Percentiles rank a stretch among this genome's conserved stretches.
Conservation (phyloP, 2,113 vertebrate species). For the Pedionomus torquatus region DNA sequence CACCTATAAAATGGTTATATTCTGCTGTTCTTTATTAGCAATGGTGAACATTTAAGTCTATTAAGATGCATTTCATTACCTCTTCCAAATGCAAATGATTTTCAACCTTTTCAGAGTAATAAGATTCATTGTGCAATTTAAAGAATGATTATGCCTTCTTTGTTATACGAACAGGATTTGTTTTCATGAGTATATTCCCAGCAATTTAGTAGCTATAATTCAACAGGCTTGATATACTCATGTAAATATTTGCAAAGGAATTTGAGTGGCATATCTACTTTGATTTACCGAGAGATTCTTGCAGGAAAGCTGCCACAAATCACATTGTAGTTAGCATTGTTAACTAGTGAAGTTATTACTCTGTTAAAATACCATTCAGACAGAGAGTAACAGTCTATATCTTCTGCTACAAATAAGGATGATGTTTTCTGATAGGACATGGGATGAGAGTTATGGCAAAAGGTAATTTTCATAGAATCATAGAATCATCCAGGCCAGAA, state of each 20-base stretch:
- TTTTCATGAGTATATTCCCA: constrained; percentile 23
- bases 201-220: constrained; percentile 54
- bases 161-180: constrained; percentile 48
- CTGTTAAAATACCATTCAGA: neutral
- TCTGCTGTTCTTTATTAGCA: constrained; percentile 40
- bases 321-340: neutral
- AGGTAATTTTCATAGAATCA: too few relatives aligned
- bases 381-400: neutral
- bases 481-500: too few relatives aligned
- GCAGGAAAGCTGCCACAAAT: constrained; percentile 31
- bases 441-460: neutral
- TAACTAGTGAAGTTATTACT: neutral
- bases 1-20: constrained; percentile 14
- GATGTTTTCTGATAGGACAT: neutral
- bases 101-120: constrained; percentile 66
- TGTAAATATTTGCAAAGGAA: constrained; percentile 68
- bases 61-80: constrained; percentile 69
- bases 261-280: constrained; percentile 21
- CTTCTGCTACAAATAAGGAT: neutral
- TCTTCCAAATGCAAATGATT: constrained; percentile 58
- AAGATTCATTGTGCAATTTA: constrained; percentile 67
- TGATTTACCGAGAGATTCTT: neutral
- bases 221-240: constrained; percentile 46
- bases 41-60: constrained; percentile 37
- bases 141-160: constrained; percentile 64